Evolutionary conservation across 2,797 vertebrate genomes (phyloP), one percentile per base, ranked within the genome.

Genomic region (Enteromius afrohamiltoni): DNA sequence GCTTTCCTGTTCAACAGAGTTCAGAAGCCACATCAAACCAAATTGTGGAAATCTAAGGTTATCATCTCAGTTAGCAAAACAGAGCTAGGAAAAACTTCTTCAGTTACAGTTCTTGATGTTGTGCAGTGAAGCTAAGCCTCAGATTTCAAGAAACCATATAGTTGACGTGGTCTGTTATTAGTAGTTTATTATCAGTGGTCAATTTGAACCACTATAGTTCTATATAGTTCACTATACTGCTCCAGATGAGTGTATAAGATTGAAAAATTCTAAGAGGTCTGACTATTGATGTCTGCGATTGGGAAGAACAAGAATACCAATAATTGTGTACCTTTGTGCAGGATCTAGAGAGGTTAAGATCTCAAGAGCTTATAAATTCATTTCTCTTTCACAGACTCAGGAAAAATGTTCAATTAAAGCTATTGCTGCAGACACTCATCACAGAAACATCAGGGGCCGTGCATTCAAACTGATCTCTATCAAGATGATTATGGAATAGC

Each of bases 371-470:
- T 26, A 60, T 3, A 60, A 11, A 60, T 60, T 23, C 0, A 60
- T 60, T 60, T 11, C 23, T 60, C 1, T 13, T 60, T 26, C 23
- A 14, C 58, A 60, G 26, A 23, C 58, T 60, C 58, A 26, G 58
- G 23, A 26, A 60, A 75, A 49, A 49, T 17, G 17, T 85, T 80
- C 83, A 17, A 76, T 34, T 3, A 76, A 76, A 34, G 83, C 83
- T 8, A 40, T 80, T 0, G 45, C 40, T 3, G 6, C 45, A 62
- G n/a, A 16, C 2, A 4, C 26, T 62, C 60, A 62, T 6, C 60
- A 4, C 64, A 21, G 34, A 37, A 67, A 10, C 64, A 67, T 11
- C 31, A 67, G 34, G 37, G 31, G 31, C 7, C 21, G 31, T 10
- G 10, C 16, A 31, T 67, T 37, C 64, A 34, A 67, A 67, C 31